Conservation (phyloP, 1,140 invertebrate species). For the Telenomus remus region DNA sequence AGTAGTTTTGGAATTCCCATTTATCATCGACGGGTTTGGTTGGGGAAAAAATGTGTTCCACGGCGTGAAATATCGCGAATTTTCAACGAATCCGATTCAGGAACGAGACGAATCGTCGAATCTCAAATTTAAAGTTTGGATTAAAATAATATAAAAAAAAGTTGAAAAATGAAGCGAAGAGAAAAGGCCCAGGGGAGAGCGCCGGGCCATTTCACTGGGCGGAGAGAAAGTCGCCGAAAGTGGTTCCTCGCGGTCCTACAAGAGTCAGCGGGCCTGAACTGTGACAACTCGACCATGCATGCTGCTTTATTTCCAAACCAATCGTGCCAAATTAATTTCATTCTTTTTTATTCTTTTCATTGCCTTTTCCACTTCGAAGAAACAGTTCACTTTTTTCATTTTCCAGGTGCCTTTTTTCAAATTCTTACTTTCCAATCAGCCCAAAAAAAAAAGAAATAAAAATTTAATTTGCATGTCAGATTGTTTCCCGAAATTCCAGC, state of each 20-base stretch:
- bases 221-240: constrained; percentile 58
- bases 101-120: too few relatives aligned
- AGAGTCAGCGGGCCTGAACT: constrained; percentile 18
- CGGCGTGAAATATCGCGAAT: too few relatives aligned
- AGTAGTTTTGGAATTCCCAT: constrained; percentile 3
- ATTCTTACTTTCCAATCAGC: too few relatives aligned
- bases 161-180: constrained; percentile 18
- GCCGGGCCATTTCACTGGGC: constrained; percentile 48
- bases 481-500: too few relatives aligned
- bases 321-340: constrained; percentile 41
- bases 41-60: too few relatives aligned
- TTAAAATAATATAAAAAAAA: too few relatives aligned
- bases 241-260: constrained; percentile 48
- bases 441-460: too few relatives aligned
- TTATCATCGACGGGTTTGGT: constrained; percentile 10
- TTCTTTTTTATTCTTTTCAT: constrained; percentile 8
- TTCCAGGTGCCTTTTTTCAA: too few relatives aligned
- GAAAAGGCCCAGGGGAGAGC: constrained; percentile 31
- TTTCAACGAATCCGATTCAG: too few relatives aligned
- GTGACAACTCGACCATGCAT: constrained; percentile 30
- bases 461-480: too few relatives aligned
- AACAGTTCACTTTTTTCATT: background rate
- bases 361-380: background rate
- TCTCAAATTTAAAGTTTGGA: too few relatives aligned
- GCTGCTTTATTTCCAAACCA: constrained; percentile 31